Base-by-base conservation (phyloP, 2,888 invertebrate species). In the Scaptomyza flava region DNA sequence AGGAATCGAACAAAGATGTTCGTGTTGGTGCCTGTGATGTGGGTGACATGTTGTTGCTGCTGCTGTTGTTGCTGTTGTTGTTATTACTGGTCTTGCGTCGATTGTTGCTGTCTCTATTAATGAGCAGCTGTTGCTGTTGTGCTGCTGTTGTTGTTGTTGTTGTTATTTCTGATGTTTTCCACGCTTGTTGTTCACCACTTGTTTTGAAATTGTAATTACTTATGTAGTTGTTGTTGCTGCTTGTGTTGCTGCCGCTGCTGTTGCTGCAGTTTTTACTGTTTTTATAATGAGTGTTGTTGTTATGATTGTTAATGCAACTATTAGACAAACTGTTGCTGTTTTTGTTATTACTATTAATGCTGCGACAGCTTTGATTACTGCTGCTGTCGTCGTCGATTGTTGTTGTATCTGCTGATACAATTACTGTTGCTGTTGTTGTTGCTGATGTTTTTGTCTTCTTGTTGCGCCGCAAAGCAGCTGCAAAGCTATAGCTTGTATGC, bases 1-100 rank as follows among this genome's bases (percentile, higher is more conserved):
- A 95, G 86, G 95, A 94, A 92, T 95, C 95, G 91, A 95, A 94
- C 48, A 95, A 93, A 74, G 95, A 95, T 73, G 94, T 93, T 73
- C 94, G 93, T 77, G 94, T 93, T 89, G 93, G 89, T 65, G 91
- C 87, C 77, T 91, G 90, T 51, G 91, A 89, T 67, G 90, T 90
- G 73, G 90, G 90, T 79, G 90, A 90, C 90, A 90, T 90, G 74
- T 65, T 81, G 76, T 51, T 61, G 59, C 8, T 64, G 74, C 58
- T 72, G 71, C 36, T 77, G 65, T 52, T 77, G 61, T 52, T 77
- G 53, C 58, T 74, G 56, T 12, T 58, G 68, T 23, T 23, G 23
- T 27, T 5, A 27, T 45, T 62, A 62, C 31, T 70, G 61, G 27
- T 77, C 50, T 41, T 69, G 54, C 23, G 70, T 38, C 68, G 70